Evolutionary conservation across 2,797 vertebrate species (phyloP).

Genomic region (Chlorospingus flavigularis): DNA sequence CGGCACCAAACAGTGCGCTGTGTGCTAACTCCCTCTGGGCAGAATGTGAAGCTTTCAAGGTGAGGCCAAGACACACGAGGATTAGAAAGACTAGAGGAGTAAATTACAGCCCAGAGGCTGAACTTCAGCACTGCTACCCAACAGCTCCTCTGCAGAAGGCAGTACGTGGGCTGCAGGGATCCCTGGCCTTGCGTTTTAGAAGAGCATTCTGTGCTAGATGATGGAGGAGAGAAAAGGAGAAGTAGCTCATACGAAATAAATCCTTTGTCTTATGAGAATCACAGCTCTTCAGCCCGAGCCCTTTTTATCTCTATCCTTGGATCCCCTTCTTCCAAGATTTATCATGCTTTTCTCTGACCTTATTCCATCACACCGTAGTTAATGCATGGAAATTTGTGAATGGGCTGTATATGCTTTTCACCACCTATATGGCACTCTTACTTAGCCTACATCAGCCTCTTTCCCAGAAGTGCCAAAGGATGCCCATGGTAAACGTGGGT

Average conservation of each 20-base stretch:
- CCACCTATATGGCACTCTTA: not conserved
- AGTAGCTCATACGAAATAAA: not conserved
- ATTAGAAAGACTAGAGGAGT: not conserved
- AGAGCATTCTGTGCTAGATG: not conserved
- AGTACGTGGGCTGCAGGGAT: not conserved
- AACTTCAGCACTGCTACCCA: not conserved
- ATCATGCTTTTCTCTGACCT: not conserved
- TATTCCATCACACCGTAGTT: not conserved
- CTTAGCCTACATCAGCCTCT: not conserved
- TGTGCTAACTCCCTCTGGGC: not conserved
- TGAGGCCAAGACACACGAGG: not conserved
- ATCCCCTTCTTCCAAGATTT: not conserved
- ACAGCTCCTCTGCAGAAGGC: not conserved
- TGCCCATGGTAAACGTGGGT: not conserved
- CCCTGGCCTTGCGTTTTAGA: not conserved
- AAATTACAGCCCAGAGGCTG: not conserved
- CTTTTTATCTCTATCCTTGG: not conserved
- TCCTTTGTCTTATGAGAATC: not conserved
- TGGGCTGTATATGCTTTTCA: not conserved
- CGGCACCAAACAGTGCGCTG: accelerated
- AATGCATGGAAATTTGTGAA: not conserved
- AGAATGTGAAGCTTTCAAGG: not conserved
- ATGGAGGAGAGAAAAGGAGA: not conserved
- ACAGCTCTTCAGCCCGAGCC: not conserved
- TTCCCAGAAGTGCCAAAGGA: not conserved